Evolutionary conservation across 2,797 vertebrate genomes (phyloP), one percentile per base, ranked within the genome.

Genomic region (Amphiprion clarkii): DNA sequence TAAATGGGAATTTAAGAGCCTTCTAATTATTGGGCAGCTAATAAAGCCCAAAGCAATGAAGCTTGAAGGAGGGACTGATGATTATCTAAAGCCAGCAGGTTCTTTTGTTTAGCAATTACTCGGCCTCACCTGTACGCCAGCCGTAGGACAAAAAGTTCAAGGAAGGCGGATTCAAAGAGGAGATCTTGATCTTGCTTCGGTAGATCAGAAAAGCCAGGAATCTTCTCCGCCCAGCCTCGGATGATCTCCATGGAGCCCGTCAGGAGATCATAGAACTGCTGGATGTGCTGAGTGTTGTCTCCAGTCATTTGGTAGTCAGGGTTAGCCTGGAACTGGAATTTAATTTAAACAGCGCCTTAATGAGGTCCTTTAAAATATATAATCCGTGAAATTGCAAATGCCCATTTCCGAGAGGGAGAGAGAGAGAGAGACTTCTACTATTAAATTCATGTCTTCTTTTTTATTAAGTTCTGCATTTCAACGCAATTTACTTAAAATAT

Each of bases 221-320:
- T 99, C 89, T 99, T 99, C 78, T 99, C 97, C 0, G 98, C 98
- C 98, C 98, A 99, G 8, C 97, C 97, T 69, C 98, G 96, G 93
- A 99, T 99, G 93, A 99, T 99, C 95, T 99, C 98, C 98, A 99
- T 99, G 94, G 98, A 99, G 90, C 98, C 97, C 75, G 98, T 99
- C 84, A 99, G 89, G 69, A 99, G 97, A 89, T 99, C 98, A 52
- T 99, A 99, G 96, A 99, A 99, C 92, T 99, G 98, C 94, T 99
- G 98, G 94, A 99, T 99, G 87, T 99, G 98, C 90, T 99, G 98
- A 53, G 97, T 98, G 95, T 99, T 98, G 80, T 99, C 98, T 80
- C 98, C 98, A 87, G 95, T 96, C 96, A 99, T 95, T 93, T 99
- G 98, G 95, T 97, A 99, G 94, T 99, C 98, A 87, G 98, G 97